A percentile compares a stretch with the other conserved stretches of the same genome.
phyloP scores from a whole-genome alignment of 2,797 vertebrate genomes.

The Tokudaia muenninki region DNA sequence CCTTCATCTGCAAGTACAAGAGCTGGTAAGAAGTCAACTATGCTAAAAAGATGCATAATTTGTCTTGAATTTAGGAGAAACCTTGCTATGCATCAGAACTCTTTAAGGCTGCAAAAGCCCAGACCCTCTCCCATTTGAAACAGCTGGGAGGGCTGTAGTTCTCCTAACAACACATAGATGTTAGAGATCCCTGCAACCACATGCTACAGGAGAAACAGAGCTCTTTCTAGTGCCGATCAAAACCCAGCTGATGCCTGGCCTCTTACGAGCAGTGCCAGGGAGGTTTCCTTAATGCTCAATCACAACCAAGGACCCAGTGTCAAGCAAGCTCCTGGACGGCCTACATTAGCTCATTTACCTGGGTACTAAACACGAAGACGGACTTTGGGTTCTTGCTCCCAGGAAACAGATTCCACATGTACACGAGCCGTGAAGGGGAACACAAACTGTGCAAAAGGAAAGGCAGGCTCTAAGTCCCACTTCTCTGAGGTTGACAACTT shows the following conservation, averaged over 20 bases:
- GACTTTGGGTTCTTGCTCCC: neutral
- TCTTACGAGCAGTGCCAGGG: neutral
- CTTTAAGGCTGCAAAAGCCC: neutral
- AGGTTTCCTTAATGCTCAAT: conserved; percentile 63
- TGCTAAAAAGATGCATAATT: neutral
- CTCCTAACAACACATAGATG: neutral
- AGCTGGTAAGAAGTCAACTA: neutral
- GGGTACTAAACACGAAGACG: neutral
- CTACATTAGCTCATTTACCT: neutral
- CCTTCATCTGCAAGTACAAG: neutral
- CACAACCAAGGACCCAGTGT: conserved; percentile 28
- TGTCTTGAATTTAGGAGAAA: neutral
- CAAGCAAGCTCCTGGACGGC: neutral
- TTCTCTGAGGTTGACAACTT: neutral
- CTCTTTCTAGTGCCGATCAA: neutral
- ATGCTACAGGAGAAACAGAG: neutral
- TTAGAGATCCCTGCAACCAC: neutral
- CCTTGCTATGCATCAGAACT: neutral
- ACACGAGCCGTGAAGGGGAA: neutral
- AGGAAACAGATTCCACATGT: neutral
- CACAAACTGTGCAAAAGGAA: neutral
- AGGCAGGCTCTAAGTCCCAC: neutral
- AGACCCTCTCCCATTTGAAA: neutral
- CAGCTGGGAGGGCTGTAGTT: neutral
- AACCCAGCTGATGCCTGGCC: neutral